Evolutionary conservation across 1,140 invertebrate genomes (phyloP).

Genomic region (Drosophila punjabiensis): DNA sequence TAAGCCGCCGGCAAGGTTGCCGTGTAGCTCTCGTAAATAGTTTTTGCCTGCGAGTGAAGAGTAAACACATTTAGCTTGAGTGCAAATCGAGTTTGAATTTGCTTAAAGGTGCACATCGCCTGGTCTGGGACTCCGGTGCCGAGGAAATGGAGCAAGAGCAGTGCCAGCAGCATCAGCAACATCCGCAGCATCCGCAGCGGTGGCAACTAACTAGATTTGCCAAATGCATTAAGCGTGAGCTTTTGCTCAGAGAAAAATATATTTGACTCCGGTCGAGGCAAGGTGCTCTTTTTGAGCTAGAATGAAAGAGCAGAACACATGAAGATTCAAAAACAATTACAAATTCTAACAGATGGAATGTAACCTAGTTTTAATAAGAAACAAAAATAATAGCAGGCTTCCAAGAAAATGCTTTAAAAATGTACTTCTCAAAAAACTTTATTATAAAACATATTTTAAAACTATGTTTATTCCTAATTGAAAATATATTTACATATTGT

Average conservation of each 20-base stretch:
- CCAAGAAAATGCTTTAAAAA: no score
- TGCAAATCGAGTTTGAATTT: conserved; percentile 81
- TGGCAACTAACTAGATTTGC: conserved; percentile 55
- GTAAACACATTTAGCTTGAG: conserved; percentile 77
- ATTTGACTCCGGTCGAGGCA: conserved; percentile 1
- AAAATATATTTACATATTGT: background rate
- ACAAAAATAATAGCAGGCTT: no score
- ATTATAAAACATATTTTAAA: background rate
- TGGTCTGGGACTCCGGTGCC: background rate
- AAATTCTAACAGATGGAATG: background rate
- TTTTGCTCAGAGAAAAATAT: conserved; percentile 6
- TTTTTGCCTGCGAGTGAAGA: conserved; percentile 73
- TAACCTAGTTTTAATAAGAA: background rate
- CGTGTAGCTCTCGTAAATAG: conserved; percentile 66
- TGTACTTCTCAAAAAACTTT: background rate
- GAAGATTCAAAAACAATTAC: background rate
- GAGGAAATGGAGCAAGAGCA: conserved; percentile 23
- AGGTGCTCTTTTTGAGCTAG: conserved; percentile 1
- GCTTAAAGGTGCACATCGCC: conserved; percentile 61
- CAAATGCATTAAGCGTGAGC: conserved; percentile 54
- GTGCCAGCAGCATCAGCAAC: conserved; percentile 15
- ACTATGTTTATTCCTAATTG: background rate
- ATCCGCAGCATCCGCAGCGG: conserved; percentile 15
- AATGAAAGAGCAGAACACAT: background rate
- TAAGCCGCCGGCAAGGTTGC: conserved; percentile 54